A percentile compares a stretch with the other conserved stretches of the same genome.
These are phyloP conservation scores for Acrocephalus arundinaceus DNA, from an alignment of 2,113 vertebrate genomes.

Conservation along the genomic window DNA sequence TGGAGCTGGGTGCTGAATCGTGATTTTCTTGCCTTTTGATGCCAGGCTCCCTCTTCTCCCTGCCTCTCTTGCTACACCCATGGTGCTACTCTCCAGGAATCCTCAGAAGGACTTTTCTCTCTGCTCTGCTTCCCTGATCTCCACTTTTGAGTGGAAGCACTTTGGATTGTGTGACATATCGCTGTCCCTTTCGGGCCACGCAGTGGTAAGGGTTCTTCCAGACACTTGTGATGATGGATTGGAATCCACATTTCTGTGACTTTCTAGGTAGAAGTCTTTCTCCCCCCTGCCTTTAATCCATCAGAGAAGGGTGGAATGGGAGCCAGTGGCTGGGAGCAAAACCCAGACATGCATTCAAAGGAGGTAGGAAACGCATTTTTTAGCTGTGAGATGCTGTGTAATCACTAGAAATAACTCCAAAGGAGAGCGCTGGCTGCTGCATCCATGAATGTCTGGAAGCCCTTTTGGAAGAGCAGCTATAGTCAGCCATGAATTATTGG, in stretches of 20 bases:
- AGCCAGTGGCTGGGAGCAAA: not conserved
- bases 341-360: not conserved
- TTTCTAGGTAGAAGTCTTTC: not conserved
- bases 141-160: rapidly evolving
- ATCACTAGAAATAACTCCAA: not conserved
- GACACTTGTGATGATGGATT: not conserved
- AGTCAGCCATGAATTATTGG: not conserved
- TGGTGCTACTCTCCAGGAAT: not conserved
- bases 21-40: not conserved
- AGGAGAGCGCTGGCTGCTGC: not conserved
- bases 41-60: not conserved
- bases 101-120: not conserved
- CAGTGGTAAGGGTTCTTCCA: not conserved
- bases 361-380: not conserved
- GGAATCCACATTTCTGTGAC: not conserved
- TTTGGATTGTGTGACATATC: rapidly evolving
- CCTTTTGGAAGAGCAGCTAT: conserved; percentile 22
- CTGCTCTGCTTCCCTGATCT: not conserved
- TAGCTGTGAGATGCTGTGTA: not conserved
- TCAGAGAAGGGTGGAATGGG: not conserved
- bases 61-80: not conserved
- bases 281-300: not conserved
- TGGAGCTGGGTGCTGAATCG: not conserved
- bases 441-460: not conserved
- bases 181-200: rapidly evolving